Evolutionary conservation across 2,888 invertebrate genomes (phyloP), one percentile per base, ranked within the genome.

Genomic region (Digitonthophagus gazella): DNA sequence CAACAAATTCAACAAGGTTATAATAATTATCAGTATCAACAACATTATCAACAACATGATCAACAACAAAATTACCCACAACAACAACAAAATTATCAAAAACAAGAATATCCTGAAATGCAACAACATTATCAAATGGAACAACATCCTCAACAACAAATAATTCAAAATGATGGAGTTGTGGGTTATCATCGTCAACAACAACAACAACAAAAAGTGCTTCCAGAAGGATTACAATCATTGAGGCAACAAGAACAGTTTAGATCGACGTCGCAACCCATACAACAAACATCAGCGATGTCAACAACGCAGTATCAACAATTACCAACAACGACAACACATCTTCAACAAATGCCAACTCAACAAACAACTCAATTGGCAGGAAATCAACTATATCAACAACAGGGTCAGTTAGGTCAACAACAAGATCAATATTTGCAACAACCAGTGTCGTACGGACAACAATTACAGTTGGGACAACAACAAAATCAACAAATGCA

Each of bases 351-450:
- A 63, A 67, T 72, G 16, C 15, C 57, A 57, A 56, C 67, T 54
- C 69, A 72, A 56, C 69, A 69, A 20, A 15, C 54, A 65, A 56
- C 44, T 54, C 5, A 65, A 68, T 55, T 57, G 64, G 3, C 68
- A 68, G 66, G 57, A 64, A 28, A 16, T 22, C 71, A 72, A 65
- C 71, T 74, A 54, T 54, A 65, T 28, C 63, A 72, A 18, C 69
- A 71, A 15, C 71, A 71, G 28, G 44, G 16, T 16, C 66, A 67
- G 15, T 71, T 64, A 55, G 3, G 15, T 15, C 54, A 64, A 15
- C 67, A 61, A n/a, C 19, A 67, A 55, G n/a, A 16, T n/a, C 66
- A 66, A 11, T 14, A 57, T 55, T 11, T 11, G n/a, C 15, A 15
- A 15, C 66, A 66, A 15, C 65, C 28, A 8, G 16, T 57, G 3